These are phyloP conservation scores for Lemur catta DNA, from an alignment of 2,797 vertebrate genomes.

Conservation along the genomic window DNA sequence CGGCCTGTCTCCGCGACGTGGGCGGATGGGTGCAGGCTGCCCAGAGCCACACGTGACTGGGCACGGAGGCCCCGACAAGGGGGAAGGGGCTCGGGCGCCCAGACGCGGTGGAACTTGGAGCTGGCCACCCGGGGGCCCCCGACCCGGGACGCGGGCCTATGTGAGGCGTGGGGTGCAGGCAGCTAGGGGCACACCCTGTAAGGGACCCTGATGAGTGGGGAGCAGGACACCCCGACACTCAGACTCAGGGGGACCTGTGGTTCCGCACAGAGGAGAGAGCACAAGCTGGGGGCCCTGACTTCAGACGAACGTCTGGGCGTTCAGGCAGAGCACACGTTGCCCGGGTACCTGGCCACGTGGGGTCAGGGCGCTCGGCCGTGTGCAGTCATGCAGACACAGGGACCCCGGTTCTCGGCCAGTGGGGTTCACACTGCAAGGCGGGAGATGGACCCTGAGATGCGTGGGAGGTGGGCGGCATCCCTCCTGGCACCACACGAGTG, in stretches of 20 bases:
- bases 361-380: accelerated
- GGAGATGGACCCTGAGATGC: background rate
- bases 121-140: background rate
- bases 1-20: slow-evolving; percentile 34
- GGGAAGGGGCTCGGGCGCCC: slow-evolving; percentile 14
- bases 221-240: background rate
- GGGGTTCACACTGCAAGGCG: background rate
- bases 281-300: accelerated
- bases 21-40: slow-evolving; percentile 32
- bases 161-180: background rate
- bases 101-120: background rate
- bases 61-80: background rate
- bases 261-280: accelerated
- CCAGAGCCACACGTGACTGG: slow-evolving; percentile 7
- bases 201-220: background rate
- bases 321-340: accelerated
- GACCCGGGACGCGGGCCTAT: accelerated
- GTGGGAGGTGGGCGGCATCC: background rate
- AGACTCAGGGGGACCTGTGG: accelerated
- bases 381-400: accelerated
- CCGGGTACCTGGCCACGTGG: accelerated
- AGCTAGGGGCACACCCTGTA: accelerated
- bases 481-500: accelerated
- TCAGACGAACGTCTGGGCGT: accelerated
- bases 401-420: background rate